Conservation (phyloP, 2,888 invertebrate genomes). For the Gandaritis pyraliata region DNA sequence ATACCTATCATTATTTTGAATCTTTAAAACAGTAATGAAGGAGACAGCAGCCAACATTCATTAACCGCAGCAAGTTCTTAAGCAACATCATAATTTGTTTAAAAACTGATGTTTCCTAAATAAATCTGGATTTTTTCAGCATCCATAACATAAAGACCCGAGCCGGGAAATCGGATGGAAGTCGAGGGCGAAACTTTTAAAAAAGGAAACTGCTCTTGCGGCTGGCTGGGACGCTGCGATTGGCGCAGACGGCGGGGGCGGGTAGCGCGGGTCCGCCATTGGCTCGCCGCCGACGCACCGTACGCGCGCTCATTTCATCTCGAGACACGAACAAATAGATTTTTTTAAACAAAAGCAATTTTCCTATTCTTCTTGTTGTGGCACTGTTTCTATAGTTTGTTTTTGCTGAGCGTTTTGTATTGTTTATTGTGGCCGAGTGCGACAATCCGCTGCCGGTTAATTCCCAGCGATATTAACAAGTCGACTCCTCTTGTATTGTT, state of each 20-base stretch:
- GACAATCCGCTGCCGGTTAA: slow-evolving; percentile 82
- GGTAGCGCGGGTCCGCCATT: slow-evolving; percentile 70
- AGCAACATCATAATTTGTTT: slow-evolving; percentile 78
- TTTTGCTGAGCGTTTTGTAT: slow-evolving; percentile 81
- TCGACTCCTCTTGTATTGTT: slow-evolving; percentile 72
- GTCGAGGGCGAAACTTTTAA: slow-evolving; percentile 82
- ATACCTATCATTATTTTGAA: no score
- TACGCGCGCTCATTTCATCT: slow-evolving; percentile 80
- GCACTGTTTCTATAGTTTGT: slow-evolving; percentile 79
- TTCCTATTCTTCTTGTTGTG: slow-evolving; percentile 84
- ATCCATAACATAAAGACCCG: slow-evolving; percentile 76
- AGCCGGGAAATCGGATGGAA: slow-evolving; percentile 84
- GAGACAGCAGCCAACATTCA: neutral
- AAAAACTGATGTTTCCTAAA: slow-evolving; percentile 77
- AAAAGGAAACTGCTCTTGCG: slow-evolving; percentile 83
- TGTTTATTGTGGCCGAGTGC: slow-evolving; percentile 77
- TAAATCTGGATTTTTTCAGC: slow-evolving; percentile 79
- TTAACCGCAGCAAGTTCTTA: slow-evolving; percentile 41
- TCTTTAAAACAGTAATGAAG: neutral
- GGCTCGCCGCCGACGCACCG: slow-evolving; percentile 69
- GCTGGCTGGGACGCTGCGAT: slow-evolving; percentile 62
- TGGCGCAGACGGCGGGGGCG: slow-evolving; percentile 75
- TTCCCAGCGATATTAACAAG: slow-evolving; percentile 77
- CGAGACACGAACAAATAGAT: slow-evolving; percentile 81
- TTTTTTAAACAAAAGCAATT: slow-evolving; percentile 84